These are phyloP conservation scores for Crepidodera aurea DNA, from an alignment of 2,888 invertebrate genomes.

Conservation along the genomic window DNA sequence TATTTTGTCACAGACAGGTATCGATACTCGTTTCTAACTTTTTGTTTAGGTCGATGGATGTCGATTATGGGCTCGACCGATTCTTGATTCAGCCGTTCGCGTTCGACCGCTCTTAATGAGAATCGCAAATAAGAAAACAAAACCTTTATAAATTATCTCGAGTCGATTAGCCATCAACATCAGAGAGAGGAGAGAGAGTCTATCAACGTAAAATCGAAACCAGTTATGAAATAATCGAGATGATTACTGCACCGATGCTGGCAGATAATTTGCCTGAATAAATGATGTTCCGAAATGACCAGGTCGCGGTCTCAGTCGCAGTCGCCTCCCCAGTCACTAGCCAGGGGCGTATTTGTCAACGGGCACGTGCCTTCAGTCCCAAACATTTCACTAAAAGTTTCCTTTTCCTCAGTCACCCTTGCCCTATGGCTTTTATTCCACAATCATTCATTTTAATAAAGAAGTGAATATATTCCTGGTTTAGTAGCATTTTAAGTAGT, in stretches of 20 bases:
- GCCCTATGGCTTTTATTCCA: no score
- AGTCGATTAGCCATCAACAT: slow-evolving; percentile 57
- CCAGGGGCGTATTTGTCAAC: slow-evolving; percentile 12
- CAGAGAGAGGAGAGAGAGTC: slow-evolving; percentile 48
- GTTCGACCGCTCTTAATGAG: slow-evolving; percentile 55
- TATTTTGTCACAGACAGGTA: slow-evolving; percentile 60
- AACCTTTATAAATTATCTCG: slow-evolving; percentile 60
- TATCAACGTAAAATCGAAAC: slow-evolving; percentile 62
- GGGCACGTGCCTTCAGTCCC: slow-evolving; percentile 7
- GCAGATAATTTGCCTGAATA: slow-evolving; percentile 59
- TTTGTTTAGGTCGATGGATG: slow-evolving; percentile 53
- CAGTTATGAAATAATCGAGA: slow-evolving; percentile 61
- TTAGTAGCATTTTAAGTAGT: no score
- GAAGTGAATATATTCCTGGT: no score
- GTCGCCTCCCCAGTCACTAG: slow-evolving; percentile 12
- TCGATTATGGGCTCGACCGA: slow-evolving; percentile 48
- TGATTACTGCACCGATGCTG: slow-evolving; percentile 58
- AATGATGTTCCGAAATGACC: slow-evolving; percentile 45
- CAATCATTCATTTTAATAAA: no score
- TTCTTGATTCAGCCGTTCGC: slow-evolving; percentile 19
- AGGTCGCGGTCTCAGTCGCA: slow-evolving; percentile 24
- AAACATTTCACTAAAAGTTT: no score
- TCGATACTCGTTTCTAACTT: slow-evolving; percentile 58
- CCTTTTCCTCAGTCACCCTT: neutral
- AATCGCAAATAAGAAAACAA: slow-evolving; percentile 60